Base-by-base conservation (phyloP, 2,888 invertebrate species). In the Geophilus truncorum region DNA sequence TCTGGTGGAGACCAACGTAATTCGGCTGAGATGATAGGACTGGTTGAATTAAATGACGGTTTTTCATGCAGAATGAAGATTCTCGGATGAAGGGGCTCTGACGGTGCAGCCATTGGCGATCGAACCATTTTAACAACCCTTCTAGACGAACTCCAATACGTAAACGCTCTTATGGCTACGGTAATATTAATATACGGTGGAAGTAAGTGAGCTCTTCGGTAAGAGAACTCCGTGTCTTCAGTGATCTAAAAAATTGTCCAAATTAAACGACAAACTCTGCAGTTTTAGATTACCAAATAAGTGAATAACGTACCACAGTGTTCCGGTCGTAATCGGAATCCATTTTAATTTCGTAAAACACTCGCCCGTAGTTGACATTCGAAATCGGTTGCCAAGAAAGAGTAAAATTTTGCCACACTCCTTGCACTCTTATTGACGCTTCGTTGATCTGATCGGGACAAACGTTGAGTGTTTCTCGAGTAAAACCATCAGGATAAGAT, bases 1-100 rank as follows among this genome's bases (percentile, higher is more conserved):
- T 89, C 86, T 0, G 97, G 96, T 0, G 90, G 88, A 83, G 92
- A 91, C 97, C 97, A 97, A 6, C 96, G 92, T 83, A 93, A 91
- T 83, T 91, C 90, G 0, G 92, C 92, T 7, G 90, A 23, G 34
- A 86, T 83, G 6, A 85, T 83, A 62, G 84, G 84, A 80, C 83
- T 82, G n/a, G 84, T 84, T 0, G 83, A 81, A 32, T 84, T 81
- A 32, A 84, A 83, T 78, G 85, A 83, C 78, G 86, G 85, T 40
- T 86, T 85, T 28, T 86, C 85, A 81, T 85, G 90, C 15, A 90
- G 90, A 57, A 95, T 90, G 85, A 93, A 97, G 6, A 93, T 91
- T 70, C 96, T 89, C 0, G 94, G 90, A 80, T 91, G 90, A 0
- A 89, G 88, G 0, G 96, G 96, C 28, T 91, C 91, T 0, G 92